Base-by-base conservation (phyloP, 1,140 invertebrate species). In the Drosophila ironensis region DNA sequence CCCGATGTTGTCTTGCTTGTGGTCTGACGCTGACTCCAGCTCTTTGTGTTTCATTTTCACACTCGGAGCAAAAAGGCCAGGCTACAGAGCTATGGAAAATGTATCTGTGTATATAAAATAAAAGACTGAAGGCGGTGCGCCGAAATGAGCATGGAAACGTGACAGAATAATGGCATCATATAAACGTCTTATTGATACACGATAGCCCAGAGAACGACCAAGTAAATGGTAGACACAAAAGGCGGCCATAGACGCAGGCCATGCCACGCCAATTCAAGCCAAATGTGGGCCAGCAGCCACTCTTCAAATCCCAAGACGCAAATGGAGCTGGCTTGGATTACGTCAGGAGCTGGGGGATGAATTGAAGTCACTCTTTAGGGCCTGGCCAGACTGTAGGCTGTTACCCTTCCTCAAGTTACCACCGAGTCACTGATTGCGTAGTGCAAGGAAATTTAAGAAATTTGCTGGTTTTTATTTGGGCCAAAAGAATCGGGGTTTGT, bases 111-210 rank as follows among this genome's bases (percentile, higher is more conserved):
- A n/a, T n/a, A n/a, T 33, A 51, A 33, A 22, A 30, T 12, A 64
- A 37, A 11, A 17, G 22, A 12, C 40, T n/a, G 22, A 53, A n/a
- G 19, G 20, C 4, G 8, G n/a, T 12, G 37, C 37, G 40, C 59
- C 59, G 24, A 61, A 63, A 47, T 46, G 59, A 70, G 51, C 77
- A 53, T 64, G 50, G 67, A 82, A 82, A 82, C 77, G 77, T 82
- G 77, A 82, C 77, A 72, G 77, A 72, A 82, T 82, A 82, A 76
- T 77, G 77, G 67, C 72, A 82, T 41, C 77, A 38, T 25, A 78
- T 69, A 63, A 78, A 69, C 76, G 46, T 42, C 45, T 45, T 47
- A 78, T 78, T 78, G 69, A 78, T 76, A 72, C 53, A 67, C 61
- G 56, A 63, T 63, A 63, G 20, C 33, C 44, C 17, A 19, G 41